phyloP scores from a whole-genome alignment of 2,113 vertebrate species.

The Phalacrocorax brasilianus region DNA sequence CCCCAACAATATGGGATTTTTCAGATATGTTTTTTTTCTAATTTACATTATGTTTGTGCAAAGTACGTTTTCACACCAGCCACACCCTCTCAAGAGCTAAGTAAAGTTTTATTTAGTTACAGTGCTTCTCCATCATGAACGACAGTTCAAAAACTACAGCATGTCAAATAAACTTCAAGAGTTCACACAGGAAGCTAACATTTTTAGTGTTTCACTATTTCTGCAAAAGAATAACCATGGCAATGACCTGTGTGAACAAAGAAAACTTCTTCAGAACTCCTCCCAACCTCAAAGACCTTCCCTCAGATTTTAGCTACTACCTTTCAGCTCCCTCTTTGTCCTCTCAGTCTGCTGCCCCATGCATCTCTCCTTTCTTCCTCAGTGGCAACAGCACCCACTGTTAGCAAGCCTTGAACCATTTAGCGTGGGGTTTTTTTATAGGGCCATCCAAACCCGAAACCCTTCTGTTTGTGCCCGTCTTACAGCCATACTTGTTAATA shows the following conservation, averaged over 20 bases:
- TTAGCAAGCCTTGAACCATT: not conserved
- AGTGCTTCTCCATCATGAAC: not conserved
- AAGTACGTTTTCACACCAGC: not conserved
- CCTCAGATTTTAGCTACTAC: not conserved
- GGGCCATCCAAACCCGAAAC: not conserved
- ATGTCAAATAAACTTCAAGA: not conserved
- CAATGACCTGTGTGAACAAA: not conserved
- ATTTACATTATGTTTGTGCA: not conserved
- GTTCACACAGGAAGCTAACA: not conserved
- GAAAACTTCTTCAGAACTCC: not conserved
- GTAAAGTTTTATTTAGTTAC: not conserved
- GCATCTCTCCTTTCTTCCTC: not conserved
- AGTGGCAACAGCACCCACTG: not conserved
- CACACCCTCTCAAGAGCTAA: not conserved
- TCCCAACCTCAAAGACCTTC: not conserved
- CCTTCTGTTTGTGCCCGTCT: not conserved
- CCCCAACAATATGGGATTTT: not conserved
- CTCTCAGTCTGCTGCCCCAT: not conserved
- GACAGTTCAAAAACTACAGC: not conserved
- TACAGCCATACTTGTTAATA: not conserved
- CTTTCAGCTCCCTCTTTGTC: not conserved
- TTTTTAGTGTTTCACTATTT: not conserved
- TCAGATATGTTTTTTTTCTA: not conserved
- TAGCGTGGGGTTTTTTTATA: not conserved
- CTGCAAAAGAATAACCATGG: not conserved